Percentiles rank a stretch among this genome's conserved stretches.
Evolutionary conservation across 2,888 invertebrate species (phyloP).

Genomic region (Trileptium ribeirensis): DNA sequence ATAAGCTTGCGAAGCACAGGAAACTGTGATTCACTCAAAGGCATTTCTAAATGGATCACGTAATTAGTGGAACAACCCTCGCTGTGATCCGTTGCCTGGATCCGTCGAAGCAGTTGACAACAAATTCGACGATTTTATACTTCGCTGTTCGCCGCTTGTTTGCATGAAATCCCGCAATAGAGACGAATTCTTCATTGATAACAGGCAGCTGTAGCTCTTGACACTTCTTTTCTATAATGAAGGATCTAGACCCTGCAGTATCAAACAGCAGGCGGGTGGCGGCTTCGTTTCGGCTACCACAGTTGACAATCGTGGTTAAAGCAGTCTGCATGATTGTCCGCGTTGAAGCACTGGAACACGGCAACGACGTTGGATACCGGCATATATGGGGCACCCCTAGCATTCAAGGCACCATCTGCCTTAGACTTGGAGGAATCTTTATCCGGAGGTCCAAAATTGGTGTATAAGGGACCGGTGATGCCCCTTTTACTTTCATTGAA

Average conservation of each 20-base stretch:
- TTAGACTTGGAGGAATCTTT: not conserved
- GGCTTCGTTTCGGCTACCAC: not conserved
- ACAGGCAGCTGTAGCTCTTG: not conserved
- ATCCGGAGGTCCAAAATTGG: not conserved
- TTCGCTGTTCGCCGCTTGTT: not conserved
- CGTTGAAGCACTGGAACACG: not conserved
- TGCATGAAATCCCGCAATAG: not conserved
- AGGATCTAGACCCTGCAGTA: not conserved
- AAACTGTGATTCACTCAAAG: not conserved
- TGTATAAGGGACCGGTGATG: conserved; percentile 7
- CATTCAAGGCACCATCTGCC: not conserved
- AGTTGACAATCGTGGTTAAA: not conserved
- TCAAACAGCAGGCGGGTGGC: not conserved
- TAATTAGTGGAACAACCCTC: not conserved
- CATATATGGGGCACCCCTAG: too few relatives aligned
- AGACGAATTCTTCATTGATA: not conserved
- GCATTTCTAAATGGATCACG: not conserved
- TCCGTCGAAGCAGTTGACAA: not conserved
- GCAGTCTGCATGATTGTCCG: conserved; percentile 10
- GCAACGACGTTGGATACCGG: not conserved
- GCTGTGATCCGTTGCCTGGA: not conserved
- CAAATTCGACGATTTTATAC: not conserved
- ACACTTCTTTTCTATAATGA: not conserved
- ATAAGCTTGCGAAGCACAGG: not conserved
- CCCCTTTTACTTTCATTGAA: not conserved